Conservation (phyloP, 2,113 vertebrate species). For the Malurus elegans region DNA sequence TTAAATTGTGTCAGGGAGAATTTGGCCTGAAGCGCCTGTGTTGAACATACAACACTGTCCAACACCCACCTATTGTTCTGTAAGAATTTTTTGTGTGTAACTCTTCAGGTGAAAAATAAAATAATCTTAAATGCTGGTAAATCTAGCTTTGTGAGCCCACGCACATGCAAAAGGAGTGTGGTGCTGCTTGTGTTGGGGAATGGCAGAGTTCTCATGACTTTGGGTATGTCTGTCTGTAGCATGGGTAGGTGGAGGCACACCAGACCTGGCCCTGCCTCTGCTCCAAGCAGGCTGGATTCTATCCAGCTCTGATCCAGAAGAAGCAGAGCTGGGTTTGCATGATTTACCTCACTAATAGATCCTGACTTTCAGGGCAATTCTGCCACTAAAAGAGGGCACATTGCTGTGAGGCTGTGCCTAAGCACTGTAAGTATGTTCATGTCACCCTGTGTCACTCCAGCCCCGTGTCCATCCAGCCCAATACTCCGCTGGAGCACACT, state of each 20-base stretch:
- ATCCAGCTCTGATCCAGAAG: neutral
- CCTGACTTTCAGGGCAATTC: neutral
- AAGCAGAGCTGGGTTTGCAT: neutral
- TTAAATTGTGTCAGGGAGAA: neutral
- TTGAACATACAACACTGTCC: neutral
- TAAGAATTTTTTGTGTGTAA: neutral
- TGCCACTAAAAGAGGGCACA: neutral
- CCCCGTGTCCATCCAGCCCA: neutral
- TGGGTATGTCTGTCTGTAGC: neutral
- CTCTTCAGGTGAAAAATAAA: neutral
- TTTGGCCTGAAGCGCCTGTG: neutral
- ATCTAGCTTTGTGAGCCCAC: neutral
- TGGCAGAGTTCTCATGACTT: neutral
- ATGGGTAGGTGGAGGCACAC: neutral
- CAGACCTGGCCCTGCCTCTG: neutral
- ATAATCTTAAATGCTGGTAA: neutral
- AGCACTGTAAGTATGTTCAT: neutral
- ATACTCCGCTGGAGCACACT: neutral
- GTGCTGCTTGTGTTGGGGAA: neutral
- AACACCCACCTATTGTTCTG: fast-evolving
- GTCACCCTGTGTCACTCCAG: neutral
- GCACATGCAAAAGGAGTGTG: neutral
- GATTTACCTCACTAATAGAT: neutral
- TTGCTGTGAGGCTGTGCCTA: neutral
- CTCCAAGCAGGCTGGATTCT: neutral